phyloP scores from a whole-genome alignment of 1,140 invertebrate species.

The Bathynomus jamesi region DNA sequence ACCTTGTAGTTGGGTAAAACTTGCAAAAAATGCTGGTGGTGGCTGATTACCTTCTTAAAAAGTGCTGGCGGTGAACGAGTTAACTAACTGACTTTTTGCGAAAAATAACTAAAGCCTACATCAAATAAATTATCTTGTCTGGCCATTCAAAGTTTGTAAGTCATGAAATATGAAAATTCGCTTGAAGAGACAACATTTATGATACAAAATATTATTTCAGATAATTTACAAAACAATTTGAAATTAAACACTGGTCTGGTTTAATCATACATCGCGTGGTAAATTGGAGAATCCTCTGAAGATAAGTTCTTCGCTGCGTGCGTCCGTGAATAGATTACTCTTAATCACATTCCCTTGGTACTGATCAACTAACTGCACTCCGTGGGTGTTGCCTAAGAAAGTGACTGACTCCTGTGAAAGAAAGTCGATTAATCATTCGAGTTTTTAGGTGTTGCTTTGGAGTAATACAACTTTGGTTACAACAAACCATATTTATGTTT shows the following conservation, averaged over 20 bases:
- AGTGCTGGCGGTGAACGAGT: too few species aligned
- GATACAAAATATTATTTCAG: neutral
- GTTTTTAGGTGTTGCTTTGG: too few species aligned
- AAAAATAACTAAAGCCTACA: neutral
- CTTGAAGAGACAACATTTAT: too few species aligned
- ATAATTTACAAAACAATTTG: neutral
- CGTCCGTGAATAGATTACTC: constrained; percentile 49
- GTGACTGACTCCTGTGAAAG: constrained; percentile 45
- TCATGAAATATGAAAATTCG: neutral
- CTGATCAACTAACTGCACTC: constrained; percentile 52
- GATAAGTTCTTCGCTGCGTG: constrained; percentile 52
- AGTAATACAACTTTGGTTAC: too few species aligned
- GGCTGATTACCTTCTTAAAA: too few species aligned
- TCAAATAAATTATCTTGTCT: neutral
- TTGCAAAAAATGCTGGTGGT: too few species aligned
- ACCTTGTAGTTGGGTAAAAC: too few species aligned
- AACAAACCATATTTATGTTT: too few species aligned
- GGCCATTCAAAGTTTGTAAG: neutral
- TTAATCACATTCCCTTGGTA: constrained; percentile 47
- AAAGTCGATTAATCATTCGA: too few species aligned
- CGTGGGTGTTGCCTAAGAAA: constrained; percentile 50
- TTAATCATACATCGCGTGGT: constrained; percentile 44
- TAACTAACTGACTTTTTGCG: too few species aligned
- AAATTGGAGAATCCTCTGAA: constrained; percentile 55
- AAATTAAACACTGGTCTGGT: neutral